Evolutionary conservation across 2,797 vertebrate genomes (phyloP).

Genomic region (Pristis pectinata): DNA sequence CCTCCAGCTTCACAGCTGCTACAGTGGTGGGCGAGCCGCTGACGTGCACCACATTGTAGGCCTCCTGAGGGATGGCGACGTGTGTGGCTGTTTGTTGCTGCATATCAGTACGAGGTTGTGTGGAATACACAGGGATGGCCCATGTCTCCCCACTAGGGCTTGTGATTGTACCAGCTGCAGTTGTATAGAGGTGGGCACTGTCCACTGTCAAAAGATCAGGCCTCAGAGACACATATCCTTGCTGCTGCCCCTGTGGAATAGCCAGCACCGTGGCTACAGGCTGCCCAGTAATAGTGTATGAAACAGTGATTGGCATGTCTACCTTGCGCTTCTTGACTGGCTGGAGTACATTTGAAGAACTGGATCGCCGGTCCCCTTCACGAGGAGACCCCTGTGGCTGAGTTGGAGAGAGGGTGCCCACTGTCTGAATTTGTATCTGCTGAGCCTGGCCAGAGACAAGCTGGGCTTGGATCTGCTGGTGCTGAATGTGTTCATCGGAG

Average conservation of each 20-base stretch:
- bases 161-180: slow-evolving; percentile 92
- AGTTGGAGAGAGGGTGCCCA: slow-evolving; percentile 79
- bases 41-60: slow-evolving; percentile 84
- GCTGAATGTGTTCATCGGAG: slow-evolving; percentile 84
- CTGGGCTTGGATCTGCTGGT: slow-evolving; percentile 93
- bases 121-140: slow-evolving; percentile 96
- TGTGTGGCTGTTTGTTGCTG: slow-evolving; percentile 90
- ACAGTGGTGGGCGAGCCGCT: slow-evolving; percentile 70
- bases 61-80: slow-evolving; percentile 92
- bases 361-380: slow-evolving; percentile 78
- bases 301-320: slow-evolving; percentile 95
- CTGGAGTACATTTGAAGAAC: slow-evolving; percentile 79
- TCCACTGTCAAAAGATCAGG: slow-evolving; percentile 94
- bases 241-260: slow-evolving; percentile 92
- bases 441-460: slow-evolving; percentile 79
- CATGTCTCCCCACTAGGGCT: slow-evolving; percentile 95
- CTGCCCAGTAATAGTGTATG: slow-evolving; percentile 89
- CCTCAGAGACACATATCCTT: slow-evolving; percentile 89
- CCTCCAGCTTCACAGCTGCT: slow-evolving; percentile 75
- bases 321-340: slow-evolving; percentile 94
- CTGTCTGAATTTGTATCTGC: slow-evolving; percentile 91
- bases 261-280: slow-evolving; percentile 89
- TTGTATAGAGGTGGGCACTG: slow-evolving; percentile 86
- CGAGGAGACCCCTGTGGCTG: slow-evolving; percentile 79
- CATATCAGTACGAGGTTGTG: slow-evolving; percentile 70